Base-by-base conservation (phyloP, 2,888 invertebrate species). In the Acrobeloides nanus region DNA sequence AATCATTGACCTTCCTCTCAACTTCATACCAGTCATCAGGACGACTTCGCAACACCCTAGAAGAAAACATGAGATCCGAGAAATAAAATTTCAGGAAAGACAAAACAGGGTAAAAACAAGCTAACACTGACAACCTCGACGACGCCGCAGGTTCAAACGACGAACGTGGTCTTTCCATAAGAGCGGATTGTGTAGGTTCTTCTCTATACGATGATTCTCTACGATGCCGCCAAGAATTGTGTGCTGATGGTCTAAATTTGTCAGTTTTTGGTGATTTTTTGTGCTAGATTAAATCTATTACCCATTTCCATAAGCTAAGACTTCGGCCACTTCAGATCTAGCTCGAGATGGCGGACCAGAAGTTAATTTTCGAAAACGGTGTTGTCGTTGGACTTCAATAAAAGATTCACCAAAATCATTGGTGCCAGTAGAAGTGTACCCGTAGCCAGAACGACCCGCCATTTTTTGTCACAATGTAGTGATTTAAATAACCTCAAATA, bases 101-200 rank as follows among this genome's bases (percentile, higher is more conserved):
- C n/a, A n/a, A n/a, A n/a, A n/a, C 12, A 15, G 29, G 15, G 29
- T 29, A 29, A 29, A 29, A 15, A 29, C 10, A 29, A 15, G 15
- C 29, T 12, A 12, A 15, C 12, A 48, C 48, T 48, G 51, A 48
- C 48, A 48, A 48, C 48, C 48, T 48, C 51, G 51, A 24, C 15
- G 21, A 34, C 8, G 43, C 48, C 18, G 51, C 35, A 8, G 39
- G 48, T n/a, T 48, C 48, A 18, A 53, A 48, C 5, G 34, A 20
- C 17, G 50, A 50, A 35, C 48, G 34, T 20, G 51, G 48, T 29
- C 48, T 18, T 18, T 49, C 33, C n/a, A 23, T 48, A 48, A 20
- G n/a, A n/a, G n/a, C n/a, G n/a, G n/a, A n/a, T 33, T 21, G n/a
- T 23, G n/a, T 20, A 39, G 38, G 2, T 39, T 32, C 17, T 18